Percentiles rank a stretch among this genome's conserved stretches.
phyloP scores from a whole-genome alignment of 2,113 vertebrate genomes.

The Egretta garzetta region DNA sequence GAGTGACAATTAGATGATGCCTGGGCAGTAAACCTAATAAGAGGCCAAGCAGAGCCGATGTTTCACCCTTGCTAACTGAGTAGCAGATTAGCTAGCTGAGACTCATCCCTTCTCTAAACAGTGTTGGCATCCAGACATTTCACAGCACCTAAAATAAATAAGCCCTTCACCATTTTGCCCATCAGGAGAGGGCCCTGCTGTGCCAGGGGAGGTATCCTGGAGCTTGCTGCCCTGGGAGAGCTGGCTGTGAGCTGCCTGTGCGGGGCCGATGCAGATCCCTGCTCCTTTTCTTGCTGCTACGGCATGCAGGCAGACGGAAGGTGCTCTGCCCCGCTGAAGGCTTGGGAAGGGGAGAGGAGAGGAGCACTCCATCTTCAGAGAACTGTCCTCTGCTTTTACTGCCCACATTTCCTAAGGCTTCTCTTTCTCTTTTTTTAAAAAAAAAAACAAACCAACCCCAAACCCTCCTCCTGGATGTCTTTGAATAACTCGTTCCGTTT shows the following conservation, averaged over 20 bases:
- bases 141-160: background rate
- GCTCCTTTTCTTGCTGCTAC: background rate
- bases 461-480: background rate
- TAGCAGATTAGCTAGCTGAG: background rate
- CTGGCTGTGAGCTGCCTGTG: background rate
- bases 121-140: background rate
- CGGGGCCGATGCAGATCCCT: background rate
- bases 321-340: background rate
- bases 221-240: background rate
- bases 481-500: background rate
- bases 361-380: background rate
- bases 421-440: background rate
- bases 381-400: background rate
- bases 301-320: background rate
- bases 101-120: background rate
- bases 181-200: background rate
- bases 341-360: background rate
- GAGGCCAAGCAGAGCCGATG: background rate
- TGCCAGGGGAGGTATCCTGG: background rate
- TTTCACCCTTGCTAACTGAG: constrained; percentile 1
- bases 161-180: background rate
- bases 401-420: background rate
- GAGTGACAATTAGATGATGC: constrained; percentile 38
- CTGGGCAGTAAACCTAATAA: background rate
- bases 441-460: background rate